Percentiles rank a stretch among this genome's conserved stretches.
Conservation (phyloP, 2,113 vertebrate genomes). For the Cricetomys ansorgei region DNA sequence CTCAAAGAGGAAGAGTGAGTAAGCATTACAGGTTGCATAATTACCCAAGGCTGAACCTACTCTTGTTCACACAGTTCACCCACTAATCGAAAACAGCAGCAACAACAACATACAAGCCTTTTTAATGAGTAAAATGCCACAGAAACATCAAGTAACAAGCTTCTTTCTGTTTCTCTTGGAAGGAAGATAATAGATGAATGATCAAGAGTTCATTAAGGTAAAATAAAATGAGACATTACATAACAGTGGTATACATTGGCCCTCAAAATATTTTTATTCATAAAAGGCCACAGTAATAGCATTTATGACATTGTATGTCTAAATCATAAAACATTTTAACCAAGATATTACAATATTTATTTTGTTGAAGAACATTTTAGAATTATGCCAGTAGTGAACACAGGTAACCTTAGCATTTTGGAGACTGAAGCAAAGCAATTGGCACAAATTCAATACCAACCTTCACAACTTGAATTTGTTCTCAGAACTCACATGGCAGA, state of each 20-base stretch:
- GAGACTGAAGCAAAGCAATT: background rate
- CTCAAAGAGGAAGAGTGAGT: conserved; percentile 14
- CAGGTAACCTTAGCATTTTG: background rate
- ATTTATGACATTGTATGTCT: background rate
- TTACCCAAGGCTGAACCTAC: background rate
- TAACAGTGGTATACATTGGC: background rate
- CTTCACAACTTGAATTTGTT: background rate
- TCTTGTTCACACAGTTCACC: conserved; percentile 7
- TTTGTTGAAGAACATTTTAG: conserved; percentile 13
- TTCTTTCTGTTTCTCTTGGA: conserved; percentile 48
- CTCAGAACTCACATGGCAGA: background rate
- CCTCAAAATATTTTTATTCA: conserved; percentile 31
- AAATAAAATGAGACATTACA: conserved; percentile 15
- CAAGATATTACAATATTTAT: background rate
- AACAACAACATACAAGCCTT: background rate
- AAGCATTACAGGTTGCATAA: background rate
- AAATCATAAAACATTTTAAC: conserved; percentile 46
- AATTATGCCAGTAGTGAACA: background rate
- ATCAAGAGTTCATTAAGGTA: conserved; percentile 32
- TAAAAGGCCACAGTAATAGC: conserved; percentile 21
- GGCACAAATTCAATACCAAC: background rate
- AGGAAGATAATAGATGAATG: background rate
- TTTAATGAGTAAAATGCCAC: background rate
- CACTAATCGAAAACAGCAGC: background rate
- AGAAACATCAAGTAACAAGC: background rate